Evolutionary conservation across 2,888 invertebrate genomes (phyloP).

Genomic region (Oscheius sp.): DNA sequence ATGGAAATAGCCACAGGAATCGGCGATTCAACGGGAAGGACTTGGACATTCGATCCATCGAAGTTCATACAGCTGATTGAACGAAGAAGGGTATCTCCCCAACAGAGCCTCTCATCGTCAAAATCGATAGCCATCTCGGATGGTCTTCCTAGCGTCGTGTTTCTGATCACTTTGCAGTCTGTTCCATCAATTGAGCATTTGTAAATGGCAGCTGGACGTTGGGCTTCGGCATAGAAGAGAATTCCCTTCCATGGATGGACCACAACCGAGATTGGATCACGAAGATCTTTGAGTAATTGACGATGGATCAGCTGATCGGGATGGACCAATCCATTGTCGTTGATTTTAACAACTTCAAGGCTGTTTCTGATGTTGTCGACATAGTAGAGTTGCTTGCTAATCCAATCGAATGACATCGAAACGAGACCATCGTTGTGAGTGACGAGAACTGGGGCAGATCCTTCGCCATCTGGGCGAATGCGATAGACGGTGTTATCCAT

Average conservation of each 20-base stretch:
- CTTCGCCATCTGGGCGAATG: conserved; percentile 74
- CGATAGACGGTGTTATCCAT: conserved; percentile 74
- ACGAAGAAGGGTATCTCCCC: conserved; percentile 76
- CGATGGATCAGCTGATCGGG: conserved; percentile 67
- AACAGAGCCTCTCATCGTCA: conserved; percentile 70
- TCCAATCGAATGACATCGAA: conserved; percentile 94
- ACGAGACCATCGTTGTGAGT: conserved; percentile 97
- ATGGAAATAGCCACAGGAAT: conserved; percentile 67
- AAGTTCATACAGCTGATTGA: conserved; percentile 66
- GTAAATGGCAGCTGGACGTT: conserved; percentile 88
- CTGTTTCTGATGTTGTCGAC: conserved; percentile 93
- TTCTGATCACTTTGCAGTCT: conserved; percentile 76
- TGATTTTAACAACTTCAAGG: conserved; percentile 76
- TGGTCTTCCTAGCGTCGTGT: conserved; percentile 70
- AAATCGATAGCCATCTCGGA: conserved; percentile 72
- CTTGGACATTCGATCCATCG: conserved; percentile 56
- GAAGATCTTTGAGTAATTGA: conserved; percentile 72
- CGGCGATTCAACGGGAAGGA: conserved; percentile 57
- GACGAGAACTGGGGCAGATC: conserved; percentile 79
- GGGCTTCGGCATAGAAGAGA: conserved; percentile 95
- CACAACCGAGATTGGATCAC: conserved; percentile 92
- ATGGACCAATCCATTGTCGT: conserved; percentile 60
- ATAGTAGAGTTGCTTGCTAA: conserved; percentile 91
- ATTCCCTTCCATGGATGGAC: conserved; percentile 89
- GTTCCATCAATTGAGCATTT: conserved; percentile 89